A percentile compares a stretch with the other conserved stretches of the same genome.
Conservation (phyloP, 2,888 invertebrate species). For the Cybosia mesomella region DNA sequence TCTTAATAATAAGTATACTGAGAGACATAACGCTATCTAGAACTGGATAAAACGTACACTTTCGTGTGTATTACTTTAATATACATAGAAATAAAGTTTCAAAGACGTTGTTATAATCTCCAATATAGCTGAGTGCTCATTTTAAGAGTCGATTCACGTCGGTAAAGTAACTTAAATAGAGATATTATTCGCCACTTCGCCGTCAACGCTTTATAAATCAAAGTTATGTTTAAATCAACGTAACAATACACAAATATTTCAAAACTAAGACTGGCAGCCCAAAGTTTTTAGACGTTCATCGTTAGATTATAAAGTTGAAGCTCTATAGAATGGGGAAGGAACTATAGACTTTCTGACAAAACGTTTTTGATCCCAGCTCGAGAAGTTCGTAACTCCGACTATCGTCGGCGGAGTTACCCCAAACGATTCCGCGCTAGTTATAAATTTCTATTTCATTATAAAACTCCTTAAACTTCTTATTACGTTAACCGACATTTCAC, state of each 20-base stretch:
- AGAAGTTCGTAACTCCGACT: conserved; percentile 19
- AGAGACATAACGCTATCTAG: too few species aligned
- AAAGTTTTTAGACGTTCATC: background rate
- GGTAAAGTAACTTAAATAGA: background rate
- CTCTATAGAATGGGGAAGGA: background rate
- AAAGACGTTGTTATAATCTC: too few species aligned
- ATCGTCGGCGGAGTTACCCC: conserved; percentile 15
- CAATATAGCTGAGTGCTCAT: too few species aligned
- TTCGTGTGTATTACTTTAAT: too few species aligned
- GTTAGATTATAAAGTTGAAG: background rate
- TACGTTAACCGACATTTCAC: conserved; percentile 25
- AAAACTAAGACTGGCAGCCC: background rate
- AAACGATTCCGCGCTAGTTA: conserved; percentile 36
- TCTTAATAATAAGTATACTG: too few species aligned
- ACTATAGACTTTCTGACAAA: background rate
- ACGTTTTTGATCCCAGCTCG: background rate
- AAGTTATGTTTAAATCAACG: background rate
- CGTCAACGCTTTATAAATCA: background rate
- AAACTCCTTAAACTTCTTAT: conserved; percentile 38
- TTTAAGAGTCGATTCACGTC: background rate
- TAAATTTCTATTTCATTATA: conserved; percentile 45
- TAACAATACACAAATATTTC: background rate
- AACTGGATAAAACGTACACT: too few species aligned
- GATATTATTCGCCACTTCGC: background rate
- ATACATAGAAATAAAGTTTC: too few species aligned